phyloP scores from a whole-genome alignment of 37 sponge, comb jelly and placozoan genomes.

The Geodia barretti region DNA sequence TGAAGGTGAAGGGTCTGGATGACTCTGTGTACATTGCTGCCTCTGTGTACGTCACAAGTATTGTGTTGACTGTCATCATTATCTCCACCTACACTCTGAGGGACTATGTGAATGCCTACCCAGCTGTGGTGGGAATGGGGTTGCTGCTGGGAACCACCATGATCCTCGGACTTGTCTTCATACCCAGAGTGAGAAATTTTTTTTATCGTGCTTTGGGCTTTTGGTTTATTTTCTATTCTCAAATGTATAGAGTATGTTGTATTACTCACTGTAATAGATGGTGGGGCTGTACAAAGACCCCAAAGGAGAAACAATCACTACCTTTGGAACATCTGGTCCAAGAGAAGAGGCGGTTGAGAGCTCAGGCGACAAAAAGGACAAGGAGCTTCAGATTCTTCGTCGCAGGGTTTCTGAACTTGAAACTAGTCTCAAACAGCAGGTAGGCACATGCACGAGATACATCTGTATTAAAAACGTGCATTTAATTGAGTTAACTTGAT shows the following conservation, averaged over 20 bases:
- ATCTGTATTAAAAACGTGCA: too few relatives aligned
- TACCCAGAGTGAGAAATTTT: conserved; percentile 20
- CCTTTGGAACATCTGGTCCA: too few relatives aligned
- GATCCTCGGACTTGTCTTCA: conserved; percentile 22
- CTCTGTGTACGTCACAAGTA: conserved; percentile 18
- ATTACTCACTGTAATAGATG: conserved; percentile 7
- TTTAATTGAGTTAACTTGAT: too few relatives aligned
- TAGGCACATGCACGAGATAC: too few relatives aligned
- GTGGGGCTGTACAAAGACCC: conserved; percentile 32
- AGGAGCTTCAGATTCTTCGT: too few relatives aligned
- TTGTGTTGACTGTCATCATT: background rate
- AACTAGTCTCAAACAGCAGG: too few relatives aligned
- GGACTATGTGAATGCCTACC: background rate
- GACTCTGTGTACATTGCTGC: conserved; percentile 28
- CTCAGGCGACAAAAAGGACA: too few relatives aligned
- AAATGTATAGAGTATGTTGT: background rate
- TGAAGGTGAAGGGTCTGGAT: conserved; percentile 29
- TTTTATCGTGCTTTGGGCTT: background rate
- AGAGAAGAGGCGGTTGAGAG: too few relatives aligned
- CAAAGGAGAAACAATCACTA: conserved; percentile 12
- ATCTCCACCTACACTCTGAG: background rate
- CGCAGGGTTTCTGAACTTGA: too few relatives aligned
- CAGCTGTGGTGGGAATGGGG: background rate
- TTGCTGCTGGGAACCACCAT: background rate
- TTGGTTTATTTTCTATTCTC: background rate